Evolutionary conservation across 2,797 vertebrate genomes (phyloP), one percentile per base, ranked within the genome.

Genomic region (Manis crassicaudata): DNA sequence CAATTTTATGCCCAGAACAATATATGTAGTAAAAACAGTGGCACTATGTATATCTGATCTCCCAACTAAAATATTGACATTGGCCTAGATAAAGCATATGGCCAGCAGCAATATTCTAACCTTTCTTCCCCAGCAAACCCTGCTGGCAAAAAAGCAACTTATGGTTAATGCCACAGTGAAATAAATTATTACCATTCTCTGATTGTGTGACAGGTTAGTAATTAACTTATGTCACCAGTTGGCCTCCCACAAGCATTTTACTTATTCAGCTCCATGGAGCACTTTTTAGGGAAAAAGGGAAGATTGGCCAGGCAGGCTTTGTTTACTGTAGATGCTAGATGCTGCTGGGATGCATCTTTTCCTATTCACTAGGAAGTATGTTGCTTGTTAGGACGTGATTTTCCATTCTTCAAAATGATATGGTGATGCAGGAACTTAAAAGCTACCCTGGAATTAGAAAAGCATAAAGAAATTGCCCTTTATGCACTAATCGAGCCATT

Each of bases 181-280:
- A 96, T 97, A 98, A 98, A 98, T 98, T 97, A 97, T 97, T 97
- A 95, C 96, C 93, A 87, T 98, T 97, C 92, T 96, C 93, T 91
- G 97, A 54, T 92, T 87, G 97, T 90, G 1, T 98, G 98, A 97
- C 97, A 98, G 97, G 96, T 27, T 97, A 97, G 79, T 98, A 98
- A 98, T 98, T 96, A 98, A 97, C 97, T 97, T 70, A 70, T 98
- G 97, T 97, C 98, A 95, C 93, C 96, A 96, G 98, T 97, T 97
- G 98, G 95, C 96, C 96, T 98, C 72, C 90, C 82, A 95, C 95
- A 93, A 98, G 46, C 46, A 46, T 97, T 75, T 58, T 97, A 95
- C 96, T 96, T 87, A 97, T 96, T 97, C 81, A 90, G 1, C 90
- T 94, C 92, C 70, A 3, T 40, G 93, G 79, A 97, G 60, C 88